phyloP scores from a whole-genome alignment of 1,140 invertebrate species.

The Drosophila pseudoobscura region DNA sequence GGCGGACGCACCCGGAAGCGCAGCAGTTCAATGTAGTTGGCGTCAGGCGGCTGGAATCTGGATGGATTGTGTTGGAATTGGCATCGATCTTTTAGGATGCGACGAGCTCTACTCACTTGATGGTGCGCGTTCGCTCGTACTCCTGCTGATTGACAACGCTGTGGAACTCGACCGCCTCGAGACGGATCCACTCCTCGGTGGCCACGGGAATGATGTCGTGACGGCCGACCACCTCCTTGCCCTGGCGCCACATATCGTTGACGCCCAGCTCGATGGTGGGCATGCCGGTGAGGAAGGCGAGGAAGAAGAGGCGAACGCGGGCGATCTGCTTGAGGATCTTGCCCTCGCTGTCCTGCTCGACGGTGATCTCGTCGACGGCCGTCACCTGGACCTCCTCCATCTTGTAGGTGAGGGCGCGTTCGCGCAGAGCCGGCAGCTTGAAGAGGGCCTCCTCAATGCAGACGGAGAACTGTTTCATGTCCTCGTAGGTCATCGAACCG shows the following conservation, averaged over 20 bases:
- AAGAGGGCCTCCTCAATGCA: conserved; percentile 96
- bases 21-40: conserved; percentile 98
- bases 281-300: conserved; percentile 96
- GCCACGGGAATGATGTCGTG: conserved; percentile 99
- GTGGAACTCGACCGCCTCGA: conserved; percentile 98
- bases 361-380: conserved; percentile 97
- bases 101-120: conserved; percentile 87
- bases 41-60: conserved; percentile 99
- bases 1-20: conserved; percentile 98
- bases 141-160: conserved; percentile 95
- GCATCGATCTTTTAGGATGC: too few relatives aligned
- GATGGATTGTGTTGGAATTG: not conserved
- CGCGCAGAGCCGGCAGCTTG: conserved; percentile 91
- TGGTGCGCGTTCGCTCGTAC: conserved; percentile 94
- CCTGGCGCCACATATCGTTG: conserved; percentile 97
- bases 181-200: conserved; percentile 99
- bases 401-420: conserved; percentile 96
- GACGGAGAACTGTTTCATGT: conserved; percentile 95
- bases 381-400: conserved; percentile 99
- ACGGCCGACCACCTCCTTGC: conserved; percentile 98
- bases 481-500: conserved; percentile 94
- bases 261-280: conserved; percentile 98
- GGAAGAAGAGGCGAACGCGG: conserved; percentile 96
- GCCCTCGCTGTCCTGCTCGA: conserved; percentile 95
- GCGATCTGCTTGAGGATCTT: conserved; percentile 96